A percentile compares a stretch with the other conserved stretches of the same genome.
phyloP scores from a whole-genome alignment of 2,888 invertebrate genomes.

The Macrosiphum euphorbiae region DNA sequence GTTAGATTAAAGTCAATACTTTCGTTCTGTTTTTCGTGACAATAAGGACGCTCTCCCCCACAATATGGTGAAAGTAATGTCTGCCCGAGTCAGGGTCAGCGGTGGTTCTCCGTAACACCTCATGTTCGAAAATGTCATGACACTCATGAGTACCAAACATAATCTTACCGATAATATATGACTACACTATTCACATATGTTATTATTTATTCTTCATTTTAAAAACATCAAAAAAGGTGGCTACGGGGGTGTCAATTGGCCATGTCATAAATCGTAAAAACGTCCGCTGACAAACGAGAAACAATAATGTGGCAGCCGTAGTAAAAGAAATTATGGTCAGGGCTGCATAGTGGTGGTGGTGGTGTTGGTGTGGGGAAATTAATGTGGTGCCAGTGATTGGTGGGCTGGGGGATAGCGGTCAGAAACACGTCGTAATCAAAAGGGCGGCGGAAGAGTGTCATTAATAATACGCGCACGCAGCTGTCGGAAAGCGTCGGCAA shows the following conservation, averaged over 20 bases:
- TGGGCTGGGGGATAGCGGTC: not conserved
- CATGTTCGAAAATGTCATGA: not conserved
- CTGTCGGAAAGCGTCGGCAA: constrained; percentile 49
- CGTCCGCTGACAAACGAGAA: constrained; percentile 23
- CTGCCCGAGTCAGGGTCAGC: not conserved
- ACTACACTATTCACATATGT: not conserved
- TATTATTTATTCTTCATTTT: not conserved
- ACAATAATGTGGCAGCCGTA: not conserved
- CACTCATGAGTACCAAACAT: rapidly evolving
- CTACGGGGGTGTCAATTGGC: not conserved
- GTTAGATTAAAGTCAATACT: not conserved
- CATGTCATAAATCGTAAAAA: not conserved
- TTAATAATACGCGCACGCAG: constrained; percentile 34
- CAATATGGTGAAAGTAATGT: not conserved
- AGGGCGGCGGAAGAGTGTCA: constrained; percentile 19
- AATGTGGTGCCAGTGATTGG: not conserved
- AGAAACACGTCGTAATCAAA: constrained; percentile 47
- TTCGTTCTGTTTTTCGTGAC: not conserved
- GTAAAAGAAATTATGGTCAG: constrained; percentile 9
- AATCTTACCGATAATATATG: not conserved
- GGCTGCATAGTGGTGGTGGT: not conserved
- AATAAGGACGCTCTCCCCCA: not conserved
- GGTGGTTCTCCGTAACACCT: not conserved
- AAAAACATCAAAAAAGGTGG: not conserved
- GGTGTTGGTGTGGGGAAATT: constrained; percentile 3